Conservation (phyloP, 2,888 invertebrate genomes). For the Gerosis bhagava region DNA sequence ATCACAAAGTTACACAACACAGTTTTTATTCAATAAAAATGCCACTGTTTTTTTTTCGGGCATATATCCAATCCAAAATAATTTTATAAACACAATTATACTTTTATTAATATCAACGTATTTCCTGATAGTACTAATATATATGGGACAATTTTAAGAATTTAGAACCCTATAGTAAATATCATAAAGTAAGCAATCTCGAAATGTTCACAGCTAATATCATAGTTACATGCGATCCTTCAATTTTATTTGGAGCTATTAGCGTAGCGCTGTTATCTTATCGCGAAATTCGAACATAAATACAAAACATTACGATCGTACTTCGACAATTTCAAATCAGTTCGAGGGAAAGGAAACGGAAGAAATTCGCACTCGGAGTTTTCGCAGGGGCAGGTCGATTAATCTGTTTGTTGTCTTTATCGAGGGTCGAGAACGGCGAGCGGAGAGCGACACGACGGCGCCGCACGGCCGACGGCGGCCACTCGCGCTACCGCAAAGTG, state of each 20-base stretch:
- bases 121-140: too few relatives aligned
- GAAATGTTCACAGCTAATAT: conserved; percentile 71
- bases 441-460: conserved; percentile 72
- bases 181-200: conserved; percentile 67
- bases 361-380: conserved; percentile 52
- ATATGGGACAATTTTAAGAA: too few relatives aligned
- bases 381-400: conserved; percentile 66
- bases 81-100: too few relatives aligned
- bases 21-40: conserved; percentile 23
- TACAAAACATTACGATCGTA: conserved; percentile 63
- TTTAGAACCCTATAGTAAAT: too few relatives aligned
- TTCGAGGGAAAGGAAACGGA: conserved; percentile 47
- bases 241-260: conserved; percentile 76
- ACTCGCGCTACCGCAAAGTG: conserved; percentile 72
- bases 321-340: conserved; percentile 46
- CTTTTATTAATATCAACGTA: too few relatives aligned
- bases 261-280: conserved; percentile 69
- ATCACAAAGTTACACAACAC: conserved; percentile 19
- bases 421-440: conserved; percentile 63
- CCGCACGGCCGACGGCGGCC: conserved; percentile 69
- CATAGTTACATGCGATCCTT: conserved; percentile 76
- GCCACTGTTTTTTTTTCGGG: conserved; percentile 4
- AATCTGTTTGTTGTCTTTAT: conserved; percentile 79
- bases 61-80: not conserved
- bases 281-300: conserved; percentile 69